Base-by-base conservation (phyloP, 1,140 invertebrate genomes). In the Plutomurus gul region DNA sequence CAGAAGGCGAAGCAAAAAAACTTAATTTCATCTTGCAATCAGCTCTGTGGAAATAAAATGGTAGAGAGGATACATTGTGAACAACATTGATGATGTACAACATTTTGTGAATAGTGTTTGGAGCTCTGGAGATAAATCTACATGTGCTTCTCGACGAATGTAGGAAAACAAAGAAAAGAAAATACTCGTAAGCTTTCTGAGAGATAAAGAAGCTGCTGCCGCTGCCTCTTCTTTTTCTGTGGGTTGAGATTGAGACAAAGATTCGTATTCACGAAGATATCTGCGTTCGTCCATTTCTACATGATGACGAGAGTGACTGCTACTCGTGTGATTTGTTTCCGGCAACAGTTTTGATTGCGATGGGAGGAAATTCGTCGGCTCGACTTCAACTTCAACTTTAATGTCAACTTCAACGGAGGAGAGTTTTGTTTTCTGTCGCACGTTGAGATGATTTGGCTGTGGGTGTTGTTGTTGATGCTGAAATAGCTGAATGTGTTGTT, bases 331-430 rank as follows among this genome's bases (percentile, higher is more conserved):
- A 56, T 56, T 56, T 27, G 25, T 51, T 22, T 51, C 30, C 51
- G 25, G 51, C 51, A 25, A 27, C 13, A 56, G 30, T n/a, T n/a
- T n/a, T 27, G 20, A 25, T 27, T 56, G 22, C 16, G 22, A 56
- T 56, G 25, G 25, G 51, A 56, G 51, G 27, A 65, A 65, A 65
- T 65, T 65, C 56, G 56, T 65, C n/a, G n/a, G n/a, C 56, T 65
- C 27, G 27, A 65, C 30, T 65, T 65, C 56, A 65, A 65, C 56
- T 56, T 56, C 51, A 56, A 56, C 51, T 56, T 27, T 8, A 8
- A 56, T 56, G 51, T 56, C 51, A 56, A 56, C 51, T 25, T 56
- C 51, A 56, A 56, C 51, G 25, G 25, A 13, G n/a, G 10, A 25
- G 51, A 56, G 51, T 27, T 56, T 56, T 56, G 51, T 27, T 65